Conservation (phyloP, 2,113 vertebrate species). For the Acanthisitta chloris region DNA sequence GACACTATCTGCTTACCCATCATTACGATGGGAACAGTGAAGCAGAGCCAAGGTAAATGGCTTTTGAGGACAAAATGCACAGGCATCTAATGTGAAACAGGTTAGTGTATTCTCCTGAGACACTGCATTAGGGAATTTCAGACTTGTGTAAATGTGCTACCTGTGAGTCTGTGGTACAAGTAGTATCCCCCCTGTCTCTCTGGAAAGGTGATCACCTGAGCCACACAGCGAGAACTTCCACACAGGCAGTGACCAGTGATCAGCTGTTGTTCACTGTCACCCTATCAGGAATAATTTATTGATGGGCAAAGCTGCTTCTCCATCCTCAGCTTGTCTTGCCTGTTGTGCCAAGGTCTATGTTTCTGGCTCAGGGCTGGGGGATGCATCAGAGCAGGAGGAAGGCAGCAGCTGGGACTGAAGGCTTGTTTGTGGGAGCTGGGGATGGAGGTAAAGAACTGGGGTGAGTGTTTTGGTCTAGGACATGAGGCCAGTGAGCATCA, state of each 20-base stretch:
- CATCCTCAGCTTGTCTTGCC: background rate
- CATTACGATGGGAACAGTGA: background rate
- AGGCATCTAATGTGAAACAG: background rate
- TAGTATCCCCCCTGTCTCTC: background rate
- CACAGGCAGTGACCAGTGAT: background rate
- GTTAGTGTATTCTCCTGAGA: background rate
- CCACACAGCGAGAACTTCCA: background rate
- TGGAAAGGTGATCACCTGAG: background rate
- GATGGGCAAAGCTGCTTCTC: background rate
- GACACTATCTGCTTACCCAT: background rate
- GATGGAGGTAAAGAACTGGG: background rate
- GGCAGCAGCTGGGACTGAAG: background rate
- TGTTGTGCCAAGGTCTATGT: background rate
- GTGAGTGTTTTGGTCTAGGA: background rate
- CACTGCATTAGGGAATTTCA: background rate
- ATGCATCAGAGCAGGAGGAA: background rate
- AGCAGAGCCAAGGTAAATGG: background rate
- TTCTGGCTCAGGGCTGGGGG: background rate
- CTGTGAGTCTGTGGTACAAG: background rate
- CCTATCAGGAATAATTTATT: background rate
- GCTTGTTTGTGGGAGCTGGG: background rate
- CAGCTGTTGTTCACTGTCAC: background rate
- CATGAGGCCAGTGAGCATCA: rapidly evolving
- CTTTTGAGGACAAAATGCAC: background rate
- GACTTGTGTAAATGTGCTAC: background rate